Evolutionary conservation across 2,797 vertebrate genomes (phyloP), one percentile per base, ranked within the genome.

Genomic region (Tokudaia tokunoshimensis): DNA sequence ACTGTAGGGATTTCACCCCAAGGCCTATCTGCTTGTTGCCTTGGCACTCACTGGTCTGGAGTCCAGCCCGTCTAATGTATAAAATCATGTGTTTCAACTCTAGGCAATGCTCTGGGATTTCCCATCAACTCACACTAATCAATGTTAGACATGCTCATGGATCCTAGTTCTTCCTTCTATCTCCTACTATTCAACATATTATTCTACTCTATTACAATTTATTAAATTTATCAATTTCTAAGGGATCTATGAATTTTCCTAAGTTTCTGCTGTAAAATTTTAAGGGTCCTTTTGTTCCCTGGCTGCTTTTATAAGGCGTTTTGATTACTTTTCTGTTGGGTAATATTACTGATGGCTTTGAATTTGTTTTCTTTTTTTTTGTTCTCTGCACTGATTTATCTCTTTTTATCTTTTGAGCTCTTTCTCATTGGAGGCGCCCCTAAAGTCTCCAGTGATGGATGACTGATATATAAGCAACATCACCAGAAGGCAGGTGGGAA

Each of bases 311-410:
- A 70, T n/a, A 80, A 6, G 61, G 11, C 37, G 92, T 55, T 7
- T 78, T 86, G 15, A 31, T 92, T 34, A 85, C 47, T 70, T 37
- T 61, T 81, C 29, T 70, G 2, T 55, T 90, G 41, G 19, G 37
- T 72, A 75, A 61, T 86, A 37, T 57, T 50, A 89, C 14, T 61
- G 12, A 50, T 15, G n/a, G 34, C 75, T 61, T 89, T 67, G 57
- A 29, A 15, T 15, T 72, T 85, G 9, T 63, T 93, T 95, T 50
- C 65, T 7, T 74, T 94, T 74, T 94, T 76, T 94, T 20, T 94
- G 20, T 47, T 81, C 13, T 81, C 34, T 89, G 29, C 14, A 44
- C 44, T 82, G 24, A 34, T 86, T 13, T 63, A 31, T 63, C 34
- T 95, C 72, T 44, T 67, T 88, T 91, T 79, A 78, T 37, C 10